Evolutionary conservation across 1,140 invertebrate species (phyloP).

Genomic region (Plutomurus gul): DNA sequence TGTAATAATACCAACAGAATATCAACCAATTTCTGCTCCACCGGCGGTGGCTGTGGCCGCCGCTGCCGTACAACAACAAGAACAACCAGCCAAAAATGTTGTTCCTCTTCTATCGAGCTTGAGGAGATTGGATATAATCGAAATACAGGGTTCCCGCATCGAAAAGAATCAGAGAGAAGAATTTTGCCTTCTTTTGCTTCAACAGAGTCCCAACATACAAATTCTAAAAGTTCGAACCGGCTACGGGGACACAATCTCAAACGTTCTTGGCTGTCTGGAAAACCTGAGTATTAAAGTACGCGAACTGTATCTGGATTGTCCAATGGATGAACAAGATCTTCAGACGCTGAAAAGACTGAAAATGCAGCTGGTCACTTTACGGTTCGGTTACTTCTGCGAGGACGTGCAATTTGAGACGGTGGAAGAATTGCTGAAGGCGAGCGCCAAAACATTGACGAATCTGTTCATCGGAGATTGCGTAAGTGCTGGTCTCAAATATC

Average conservation of each 20-base stretch:
- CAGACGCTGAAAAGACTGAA: background rate
- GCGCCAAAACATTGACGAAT: background rate
- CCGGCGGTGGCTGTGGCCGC: background rate
- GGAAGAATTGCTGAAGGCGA: background rate
- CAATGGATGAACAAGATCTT: background rate
- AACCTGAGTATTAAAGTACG: background rate
- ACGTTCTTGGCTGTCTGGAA: background rate
- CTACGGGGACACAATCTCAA: constrained; percentile 13
- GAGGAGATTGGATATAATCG: constrained; percentile 2
- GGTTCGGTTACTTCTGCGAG: constrained; percentile 10
- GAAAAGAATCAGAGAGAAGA: background rate
- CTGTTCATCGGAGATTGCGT: background rate
- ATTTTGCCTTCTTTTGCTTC: background rate
- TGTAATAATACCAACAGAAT: background rate
- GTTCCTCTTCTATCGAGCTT: background rate
- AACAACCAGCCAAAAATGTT: background rate
- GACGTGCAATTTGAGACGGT: background rate
- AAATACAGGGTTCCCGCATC: background rate
- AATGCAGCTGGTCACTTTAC: background rate
- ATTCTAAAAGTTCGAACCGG: background rate
- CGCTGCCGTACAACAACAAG: background rate
- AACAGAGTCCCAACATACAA: background rate
- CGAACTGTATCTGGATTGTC: constrained; percentile 14
- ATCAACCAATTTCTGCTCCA: background rate
- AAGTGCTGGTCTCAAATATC: background rate